A percentile compares a stretch with the other conserved stretches of the same genome.
phyloP scores from a whole-genome alignment of 1,140 invertebrate genomes.

The Leptestheria dahalacensis region DNA sequence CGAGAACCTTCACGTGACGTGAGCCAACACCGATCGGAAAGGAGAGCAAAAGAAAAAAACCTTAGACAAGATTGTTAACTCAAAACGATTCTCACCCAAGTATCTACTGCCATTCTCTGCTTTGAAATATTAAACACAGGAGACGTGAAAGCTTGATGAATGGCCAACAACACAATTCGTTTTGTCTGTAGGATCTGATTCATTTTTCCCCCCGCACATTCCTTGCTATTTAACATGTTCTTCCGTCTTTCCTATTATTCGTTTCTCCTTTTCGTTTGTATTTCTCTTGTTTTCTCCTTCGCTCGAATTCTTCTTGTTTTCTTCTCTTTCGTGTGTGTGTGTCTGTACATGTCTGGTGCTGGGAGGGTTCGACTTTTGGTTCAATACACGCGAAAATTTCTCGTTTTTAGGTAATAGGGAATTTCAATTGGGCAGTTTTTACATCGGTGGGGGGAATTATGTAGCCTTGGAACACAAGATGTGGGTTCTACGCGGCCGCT shows the following conservation, averaged over 20 bases:
- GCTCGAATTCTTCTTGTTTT: background rate
- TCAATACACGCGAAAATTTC: background rate
- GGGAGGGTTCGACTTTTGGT: background rate
- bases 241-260: background rate
- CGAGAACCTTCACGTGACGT: constrained; percentile 14
- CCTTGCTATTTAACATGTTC: background rate
- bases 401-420: background rate
- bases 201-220: too few species aligned
- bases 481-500: background rate
- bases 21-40: background rate
- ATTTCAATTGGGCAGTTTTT: too few species aligned
- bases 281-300: too few species aligned
- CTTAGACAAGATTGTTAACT: background rate
- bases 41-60: background rate
- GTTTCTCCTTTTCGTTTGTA: too few species aligned
- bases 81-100: background rate
- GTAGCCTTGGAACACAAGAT: background rate
- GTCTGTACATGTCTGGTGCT: background rate
- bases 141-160: too few species aligned
- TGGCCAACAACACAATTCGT: too few species aligned
- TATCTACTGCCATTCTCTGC: background rate
- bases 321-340: background rate
- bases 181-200: too few species aligned
- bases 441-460: background rate
- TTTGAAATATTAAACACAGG: background rate